phyloP scores from a whole-genome alignment of 2,888 invertebrate genomes.

The Hecatera dysodea region DNA sequence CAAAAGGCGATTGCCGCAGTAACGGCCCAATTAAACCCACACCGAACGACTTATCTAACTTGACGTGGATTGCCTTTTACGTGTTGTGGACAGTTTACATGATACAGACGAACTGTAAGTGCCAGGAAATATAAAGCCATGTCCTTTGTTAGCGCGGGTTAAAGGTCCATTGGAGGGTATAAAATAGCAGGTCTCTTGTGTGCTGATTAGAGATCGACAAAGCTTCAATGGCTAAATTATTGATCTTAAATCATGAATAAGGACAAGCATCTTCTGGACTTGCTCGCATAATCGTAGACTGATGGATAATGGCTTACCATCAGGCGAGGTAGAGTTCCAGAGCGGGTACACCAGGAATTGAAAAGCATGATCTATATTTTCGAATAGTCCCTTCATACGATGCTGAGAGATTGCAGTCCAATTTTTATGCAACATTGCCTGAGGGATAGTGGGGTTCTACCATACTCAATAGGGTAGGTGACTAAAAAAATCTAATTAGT shows the following conservation, averaged over 20 bases:
- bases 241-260: not conserved
- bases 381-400: not conserved
- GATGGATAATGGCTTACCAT: not conserved
- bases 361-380: too few species aligned
- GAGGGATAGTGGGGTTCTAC: not conserved
- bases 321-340: not conserved
- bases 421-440: not conserved
- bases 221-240: not conserved
- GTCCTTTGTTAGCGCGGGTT: not conserved
- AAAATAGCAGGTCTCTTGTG: not conserved
- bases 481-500: too few species aligned
- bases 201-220: not conserved
- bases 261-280: not conserved
- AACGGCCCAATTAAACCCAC: slow-evolving; percentile 54
- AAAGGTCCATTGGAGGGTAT: not conserved
- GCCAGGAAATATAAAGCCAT: too few species aligned
- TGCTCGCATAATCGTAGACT: not conserved
- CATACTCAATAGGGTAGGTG: not conserved
- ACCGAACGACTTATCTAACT: slow-evolving; percentile 41
- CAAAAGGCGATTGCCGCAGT: slow-evolving; percentile 52
- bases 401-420: not conserved
- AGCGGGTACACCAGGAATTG: not conserved
- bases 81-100: slow-evolving; percentile 29
- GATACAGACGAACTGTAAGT: not conserved
- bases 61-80: slow-evolving; percentile 56